Conservation (phyloP, 2,888 invertebrate genomes). For the Trichopria drosophilae region DNA sequence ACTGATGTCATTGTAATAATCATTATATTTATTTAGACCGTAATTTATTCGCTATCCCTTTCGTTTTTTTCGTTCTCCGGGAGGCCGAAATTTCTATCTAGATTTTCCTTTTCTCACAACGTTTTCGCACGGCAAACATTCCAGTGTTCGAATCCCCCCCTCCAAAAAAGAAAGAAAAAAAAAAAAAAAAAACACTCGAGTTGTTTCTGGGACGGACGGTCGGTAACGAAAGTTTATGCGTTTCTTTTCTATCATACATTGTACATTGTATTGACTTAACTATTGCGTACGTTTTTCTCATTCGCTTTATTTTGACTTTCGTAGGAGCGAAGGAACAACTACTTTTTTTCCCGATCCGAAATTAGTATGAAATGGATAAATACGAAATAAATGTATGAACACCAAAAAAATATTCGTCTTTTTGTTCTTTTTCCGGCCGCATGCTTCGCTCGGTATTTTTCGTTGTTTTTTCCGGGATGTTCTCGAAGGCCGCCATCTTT, state of each 20-base stretch:
- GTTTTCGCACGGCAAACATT: too few relatives aligned
- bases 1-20: conserved; percentile 14
- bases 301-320: too few relatives aligned
- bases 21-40: conserved; percentile 43
- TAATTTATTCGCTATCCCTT: conserved; percentile 37
- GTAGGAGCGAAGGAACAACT: too few relatives aligned
- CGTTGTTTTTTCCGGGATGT: background rate
- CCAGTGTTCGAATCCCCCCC: background rate
- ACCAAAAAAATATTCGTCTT: conserved; percentile 11
- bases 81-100: background rate
- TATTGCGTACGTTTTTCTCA: too few relatives aligned
- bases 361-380: conserved; percentile 29
- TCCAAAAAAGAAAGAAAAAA: conserved; percentile 1
- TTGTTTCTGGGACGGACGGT: conserved; percentile 29
- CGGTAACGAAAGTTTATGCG: too few relatives aligned
- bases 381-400: conserved; percentile 32
- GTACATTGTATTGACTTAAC: too few relatives aligned
- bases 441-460: background rate
- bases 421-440: conserved; percentile 14
- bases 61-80: conserved; percentile 1
- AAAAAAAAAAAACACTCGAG: conserved; percentile 14
- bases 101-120: background rate
- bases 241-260: too few relatives aligned
- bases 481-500: background rate
- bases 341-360: too few relatives aligned